Base-by-base conservation (phyloP, 2,888 invertebrate genomes). In the Melipona bicolor region DNA sequence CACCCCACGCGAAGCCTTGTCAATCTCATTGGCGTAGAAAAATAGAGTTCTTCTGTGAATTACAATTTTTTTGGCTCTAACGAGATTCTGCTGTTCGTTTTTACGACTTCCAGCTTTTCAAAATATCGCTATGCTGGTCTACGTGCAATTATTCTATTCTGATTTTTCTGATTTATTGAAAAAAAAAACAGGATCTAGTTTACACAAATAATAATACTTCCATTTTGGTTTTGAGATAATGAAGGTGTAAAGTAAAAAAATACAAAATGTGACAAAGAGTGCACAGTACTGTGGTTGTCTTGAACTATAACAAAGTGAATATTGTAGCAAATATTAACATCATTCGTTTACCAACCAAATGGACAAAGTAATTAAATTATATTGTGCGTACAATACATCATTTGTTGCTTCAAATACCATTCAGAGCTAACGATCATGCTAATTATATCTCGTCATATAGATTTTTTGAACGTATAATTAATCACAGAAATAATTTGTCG, bases 1-100 rank as follows among this genome's bases (percentile, higher is more conserved):
- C 90, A 89, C 92, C 91, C 91, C 90, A 89, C 90, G 87, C 87
- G 94, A 94, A 94, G 94, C 94, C 94, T 90, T 92, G 92, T 86
- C 91, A 90, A 90, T 91, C 86, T 91, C 93, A 92, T 92, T 93
- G 92, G 93, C 93, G 93, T 93, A 91, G 90, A 90, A 88, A 83
- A 85, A 86, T 86, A 71, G 79, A 75, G 79, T 86, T 86, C 73
- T 79, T 79, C 79, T 76, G 76, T 68, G 50, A 84, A 80, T 83
- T 72, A 70, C 83, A 80, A 79, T 73, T 84, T 83, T 83, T 84
- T 86, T 81, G 79, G 73, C 50, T 54, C 69, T 83, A 81, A 84
- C 75, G 73, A 50, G 79, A 56, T 76, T 77, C 68, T 50, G 50
- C 24, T 72, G 36, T 65, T 76, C 62, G 68, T 76, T 84, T 74